These are phyloP conservation scores for Orestias chungarensis DNA, from an alignment of 2,797 vertebrate genomes.

Conservation along the genomic window DNA sequence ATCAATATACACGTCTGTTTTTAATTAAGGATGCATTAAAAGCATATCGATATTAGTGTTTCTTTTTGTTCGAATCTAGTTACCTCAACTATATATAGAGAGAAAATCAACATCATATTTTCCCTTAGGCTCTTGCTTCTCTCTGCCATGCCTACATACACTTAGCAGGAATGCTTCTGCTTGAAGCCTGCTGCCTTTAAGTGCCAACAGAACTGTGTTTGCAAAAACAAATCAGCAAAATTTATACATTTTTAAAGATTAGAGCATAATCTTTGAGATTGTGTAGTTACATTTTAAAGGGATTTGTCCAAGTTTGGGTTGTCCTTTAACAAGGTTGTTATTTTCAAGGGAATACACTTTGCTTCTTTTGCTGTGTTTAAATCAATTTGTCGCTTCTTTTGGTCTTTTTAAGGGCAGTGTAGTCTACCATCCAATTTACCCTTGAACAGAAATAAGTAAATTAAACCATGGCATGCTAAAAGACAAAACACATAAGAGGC, in stretches of 20 bases:
- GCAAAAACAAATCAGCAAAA: not conserved
- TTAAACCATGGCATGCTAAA: not conserved
- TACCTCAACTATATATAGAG: not conserved
- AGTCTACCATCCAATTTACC: not conserved
- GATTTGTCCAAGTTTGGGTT: not conserved
- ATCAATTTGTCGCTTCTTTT: not conserved
- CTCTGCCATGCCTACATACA: not conserved
- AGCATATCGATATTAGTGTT: not conserved
- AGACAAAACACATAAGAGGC: not conserved
- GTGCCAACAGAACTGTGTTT: not conserved
- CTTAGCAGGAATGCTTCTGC: not conserved
- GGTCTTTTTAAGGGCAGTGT: not conserved
- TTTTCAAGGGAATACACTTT: not conserved
- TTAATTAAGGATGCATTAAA: not conserved
- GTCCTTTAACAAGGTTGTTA: conserved; percentile 3
- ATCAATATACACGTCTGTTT: not conserved
- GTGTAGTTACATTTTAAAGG: not conserved
- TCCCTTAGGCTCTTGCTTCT: not conserved
- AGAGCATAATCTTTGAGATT: not conserved
- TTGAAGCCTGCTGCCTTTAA: not conserved
- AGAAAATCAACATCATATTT: not conserved
- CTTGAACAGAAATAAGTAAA: conserved; percentile 3
- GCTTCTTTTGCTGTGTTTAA: conserved; percentile 1
- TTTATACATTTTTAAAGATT: not conserved
- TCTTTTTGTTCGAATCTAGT: not conserved